Conservation (phyloP, 2,888 invertebrate genomes). For the Amphiduros pacificus region DNA sequence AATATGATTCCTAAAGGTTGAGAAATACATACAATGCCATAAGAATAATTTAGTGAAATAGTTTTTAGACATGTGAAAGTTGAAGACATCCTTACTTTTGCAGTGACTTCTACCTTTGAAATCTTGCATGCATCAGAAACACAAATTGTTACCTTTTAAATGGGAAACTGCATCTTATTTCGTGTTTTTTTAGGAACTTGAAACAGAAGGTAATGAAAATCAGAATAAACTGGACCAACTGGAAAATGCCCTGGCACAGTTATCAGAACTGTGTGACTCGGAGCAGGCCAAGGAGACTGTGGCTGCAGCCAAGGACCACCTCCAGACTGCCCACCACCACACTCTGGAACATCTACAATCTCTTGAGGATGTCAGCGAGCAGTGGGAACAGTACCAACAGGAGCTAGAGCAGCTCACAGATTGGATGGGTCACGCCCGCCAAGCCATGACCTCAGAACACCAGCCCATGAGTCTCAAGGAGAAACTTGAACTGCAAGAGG, state of each 20-base stretch:
- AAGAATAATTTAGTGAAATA: no score
- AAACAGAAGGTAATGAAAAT: neutral
- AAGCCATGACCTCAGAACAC: conserved; percentile 1
- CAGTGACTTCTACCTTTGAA: no score
- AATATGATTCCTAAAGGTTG: no score
- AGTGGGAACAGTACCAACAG: conserved; percentile 94
- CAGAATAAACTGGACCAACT: neutral
- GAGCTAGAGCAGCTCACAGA: conserved; percentile 86
- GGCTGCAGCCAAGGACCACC: neutral
- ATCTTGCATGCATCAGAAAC: no score
- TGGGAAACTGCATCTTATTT: neutral
- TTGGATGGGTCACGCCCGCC: conserved; percentile 82
- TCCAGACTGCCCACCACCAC: no score
- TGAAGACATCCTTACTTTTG: no score
- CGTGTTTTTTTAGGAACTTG: neutral
- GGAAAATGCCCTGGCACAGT: neutral
- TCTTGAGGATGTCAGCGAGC: no score
- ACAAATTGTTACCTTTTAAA: no score
- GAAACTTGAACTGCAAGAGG: neutral
- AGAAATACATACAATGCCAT: no score
- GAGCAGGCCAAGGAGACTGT: neutral
- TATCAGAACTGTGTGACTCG: neutral
- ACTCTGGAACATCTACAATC: no score
- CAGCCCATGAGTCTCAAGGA: neutral
- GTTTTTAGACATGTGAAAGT: no score